Base-by-base conservation (phyloP, 2,888 invertebrate genomes). In the Pocota personata region DNA sequence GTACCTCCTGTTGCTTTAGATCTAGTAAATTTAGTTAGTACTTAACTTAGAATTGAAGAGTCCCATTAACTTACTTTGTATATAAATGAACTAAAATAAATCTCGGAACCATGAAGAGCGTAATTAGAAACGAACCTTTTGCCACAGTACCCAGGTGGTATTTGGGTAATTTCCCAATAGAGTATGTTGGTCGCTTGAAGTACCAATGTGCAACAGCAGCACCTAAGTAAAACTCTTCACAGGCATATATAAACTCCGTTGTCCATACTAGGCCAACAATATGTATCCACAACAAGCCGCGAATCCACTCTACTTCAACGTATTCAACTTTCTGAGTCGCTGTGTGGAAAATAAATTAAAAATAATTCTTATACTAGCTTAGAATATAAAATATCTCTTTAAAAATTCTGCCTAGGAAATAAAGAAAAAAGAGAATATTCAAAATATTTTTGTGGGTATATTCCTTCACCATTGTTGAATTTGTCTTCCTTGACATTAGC, bases 111-210 rank as follows among this genome's bases (percentile, higher is more conserved):
- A 98, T 98, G 90, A 98, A 96, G 62, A 98, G 93, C 0, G 98
- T 98, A 82, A 99, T 97, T 32, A 99, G 93, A 88, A 99, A 95
- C 0, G 98, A 97, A 1, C 99, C 99, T 89, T 98, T 96, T 0
- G 98, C 98, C 7, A 98, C 95, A 0, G 99, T 98, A 12, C 99
- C 99, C 89, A 98, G 93, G 92, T 99, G 98, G 90, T 98, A 98
- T 90, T 96, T 96, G 6, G 96, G 89, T 32, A 97, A 93, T 89
- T 96, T 96, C 64, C 95, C 94, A 88, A 96, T 95, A 1, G 91
- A 91, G 76, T 91, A 91, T 84, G 95, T 94, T 72, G 95, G 95
- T 32, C 95, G 95, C 89, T 95, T 95, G 89, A 98, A 98, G 92
- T 98, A 98, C 98, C 98, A 98, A 89, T 96, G 96, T 0, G 97